phyloP scores from a whole-genome alignment of 1,140 invertebrate genomes.

The Drosophila ananassae region DNA sequence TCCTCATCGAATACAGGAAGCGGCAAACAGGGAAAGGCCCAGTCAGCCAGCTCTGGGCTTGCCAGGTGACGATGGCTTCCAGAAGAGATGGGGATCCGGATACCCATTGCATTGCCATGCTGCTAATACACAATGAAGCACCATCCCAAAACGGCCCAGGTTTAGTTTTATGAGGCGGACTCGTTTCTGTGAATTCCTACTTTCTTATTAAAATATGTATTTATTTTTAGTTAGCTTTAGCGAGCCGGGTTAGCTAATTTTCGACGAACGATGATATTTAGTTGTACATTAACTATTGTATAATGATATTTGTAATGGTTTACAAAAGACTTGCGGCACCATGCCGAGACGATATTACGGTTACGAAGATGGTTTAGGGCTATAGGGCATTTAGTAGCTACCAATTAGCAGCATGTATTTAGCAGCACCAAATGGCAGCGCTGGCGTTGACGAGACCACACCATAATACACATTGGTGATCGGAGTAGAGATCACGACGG shows the following conservation, averaged over 20 bases:
- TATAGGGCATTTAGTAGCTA: constrained; percentile 50
- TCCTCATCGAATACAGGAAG: constrained; percentile 31
- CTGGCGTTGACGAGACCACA: constrained; percentile 68
- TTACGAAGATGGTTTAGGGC: constrained; percentile 15
- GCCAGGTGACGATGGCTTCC: constrained; percentile 81
- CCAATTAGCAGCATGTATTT: constrained; percentile 46
- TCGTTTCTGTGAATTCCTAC: constrained; percentile 57
- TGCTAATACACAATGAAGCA: constrained; percentile 70
- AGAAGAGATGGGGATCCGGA: constrained; percentile 34
- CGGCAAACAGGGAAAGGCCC: constrained; percentile 74
- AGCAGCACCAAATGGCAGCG: constrained; percentile 75
- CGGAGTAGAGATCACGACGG: neutral
- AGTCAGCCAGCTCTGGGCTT: constrained; percentile 63
- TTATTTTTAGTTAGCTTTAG: constrained; percentile 66
- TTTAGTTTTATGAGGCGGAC: constrained; percentile 54
- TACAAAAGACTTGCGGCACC: constrained; percentile 76
- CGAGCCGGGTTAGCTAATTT: constrained; percentile 66
- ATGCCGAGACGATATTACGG: constrained; percentile 62
- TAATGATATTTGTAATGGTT: constrained; percentile 72
- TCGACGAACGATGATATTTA: constrained; percentile 55
- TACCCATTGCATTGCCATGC: constrained; percentile 62
- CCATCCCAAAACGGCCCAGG: constrained; percentile 26
- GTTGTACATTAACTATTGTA: constrained; percentile 58
- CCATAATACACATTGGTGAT: constrained; percentile 18
- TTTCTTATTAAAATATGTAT: constrained; percentile 22